Evolutionary conservation across 2,113 vertebrate genomes (phyloP).

Genomic region (Bombycilla garrulus): DNA sequence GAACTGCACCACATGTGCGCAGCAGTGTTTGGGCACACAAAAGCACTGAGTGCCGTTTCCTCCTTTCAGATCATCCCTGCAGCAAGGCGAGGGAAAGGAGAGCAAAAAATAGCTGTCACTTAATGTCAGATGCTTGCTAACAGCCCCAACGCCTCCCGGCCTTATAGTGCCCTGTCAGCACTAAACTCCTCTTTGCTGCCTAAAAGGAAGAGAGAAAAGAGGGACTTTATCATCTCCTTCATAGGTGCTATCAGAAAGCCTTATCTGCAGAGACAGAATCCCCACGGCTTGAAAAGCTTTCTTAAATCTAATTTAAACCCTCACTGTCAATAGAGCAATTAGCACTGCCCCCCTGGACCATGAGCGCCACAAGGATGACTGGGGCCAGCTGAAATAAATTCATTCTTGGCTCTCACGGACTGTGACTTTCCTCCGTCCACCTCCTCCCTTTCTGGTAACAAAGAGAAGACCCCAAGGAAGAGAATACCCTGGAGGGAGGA

Average conservation of each 20-base stretch:
- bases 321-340: slow-evolving; percentile 8
- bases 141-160: background rate
- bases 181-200: background rate
- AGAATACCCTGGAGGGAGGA: background rate
- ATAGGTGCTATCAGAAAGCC: background rate
- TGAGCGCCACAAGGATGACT: background rate
- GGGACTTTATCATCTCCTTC: background rate
- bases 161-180: background rate
- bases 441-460: background rate
- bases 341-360: background rate
- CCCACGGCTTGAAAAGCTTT: background rate
- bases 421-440: background rate
- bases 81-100: background rate
- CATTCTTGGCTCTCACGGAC: background rate
- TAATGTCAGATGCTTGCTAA: background rate
- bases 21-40: accelerated
- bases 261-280: background rate
- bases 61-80: background rate
- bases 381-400: background rate
- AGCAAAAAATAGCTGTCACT: background rate
- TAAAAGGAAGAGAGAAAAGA: background rate
- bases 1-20: accelerated
- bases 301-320: slow-evolving; percentile 29
- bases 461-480: accelerated
- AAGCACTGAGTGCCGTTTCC: background rate